These are phyloP conservation scores for Nannospalax galili DNA, from an alignment of 2,113 vertebrate species.

Conservation along the genomic window DNA sequence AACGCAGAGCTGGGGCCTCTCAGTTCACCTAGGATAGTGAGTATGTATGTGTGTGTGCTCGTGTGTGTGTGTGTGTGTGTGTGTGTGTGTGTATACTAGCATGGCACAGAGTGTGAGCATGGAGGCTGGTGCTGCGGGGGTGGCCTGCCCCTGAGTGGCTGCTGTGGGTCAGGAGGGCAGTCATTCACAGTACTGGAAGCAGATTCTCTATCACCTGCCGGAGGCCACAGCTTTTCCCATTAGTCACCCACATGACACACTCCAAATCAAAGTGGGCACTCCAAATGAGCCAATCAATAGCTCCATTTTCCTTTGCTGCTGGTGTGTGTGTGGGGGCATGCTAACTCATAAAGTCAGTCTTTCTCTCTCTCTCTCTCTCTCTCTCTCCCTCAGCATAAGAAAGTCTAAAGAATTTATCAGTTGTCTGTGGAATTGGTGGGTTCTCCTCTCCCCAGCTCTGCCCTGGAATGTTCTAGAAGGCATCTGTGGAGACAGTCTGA, in stretches of 20 bases:
- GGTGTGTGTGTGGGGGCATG: neutral
- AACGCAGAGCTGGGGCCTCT: neutral
- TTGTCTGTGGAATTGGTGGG: neutral
- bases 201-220: neutral
- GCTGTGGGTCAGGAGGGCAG: neutral
- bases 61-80: neutral
- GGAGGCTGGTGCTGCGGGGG: too few species aligned
- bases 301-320: conserved; percentile 35
- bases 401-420: neutral
- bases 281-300: conserved; percentile 83
- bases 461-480: neutral
- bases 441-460: neutral
- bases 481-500: neutral
- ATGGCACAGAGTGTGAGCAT: neutral
- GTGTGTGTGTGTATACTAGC: neutral
- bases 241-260: conserved; percentile 74
- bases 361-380: neutral
- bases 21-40: neutral
- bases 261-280: conserved; percentile 81
- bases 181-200: fast-evolving
- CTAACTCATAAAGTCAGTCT: conserved; percentile 27
- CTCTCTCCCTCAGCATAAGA: neutral
- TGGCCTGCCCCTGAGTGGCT: neutral
- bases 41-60: neutral
- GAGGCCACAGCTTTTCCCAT: conserved; percentile 80